Percentiles rank a stretch among this genome's conserved stretches.
Evolutionary conservation across 2,888 invertebrate species (phyloP).

Genomic region (Heteromyza rotundicornis): DNA sequence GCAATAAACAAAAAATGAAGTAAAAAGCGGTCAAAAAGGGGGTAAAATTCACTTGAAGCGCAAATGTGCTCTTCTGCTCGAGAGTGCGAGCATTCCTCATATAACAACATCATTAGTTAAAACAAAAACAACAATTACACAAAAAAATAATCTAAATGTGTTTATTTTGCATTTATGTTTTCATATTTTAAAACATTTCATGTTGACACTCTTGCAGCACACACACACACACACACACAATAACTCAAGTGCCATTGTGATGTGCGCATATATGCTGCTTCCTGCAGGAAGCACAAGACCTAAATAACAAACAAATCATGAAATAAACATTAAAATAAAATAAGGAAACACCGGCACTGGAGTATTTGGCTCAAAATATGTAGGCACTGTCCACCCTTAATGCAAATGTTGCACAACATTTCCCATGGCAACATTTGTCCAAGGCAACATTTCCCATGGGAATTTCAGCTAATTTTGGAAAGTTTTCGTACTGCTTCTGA

Average conservation of each 20-base stretch:
- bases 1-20: too few species aligned
- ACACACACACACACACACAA: too few species aligned
- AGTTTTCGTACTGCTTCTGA: not conserved
- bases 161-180: conserved; percentile 21
- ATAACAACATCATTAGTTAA: conserved; percentile 13
- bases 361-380: too few species aligned
- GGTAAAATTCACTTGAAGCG: not conserved
- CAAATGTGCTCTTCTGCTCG: not conserved
- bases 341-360: not conserved
- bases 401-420: not conserved
- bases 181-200: not conserved
- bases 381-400: not conserved
- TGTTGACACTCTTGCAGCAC: not conserved
- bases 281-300: not conserved
- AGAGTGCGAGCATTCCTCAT: not conserved
- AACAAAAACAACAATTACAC: conserved; percentile 1
- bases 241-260: not conserved
- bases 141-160: conserved; percentile 20
- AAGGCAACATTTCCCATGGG: not conserved
- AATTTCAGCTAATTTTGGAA: conserved; percentile 1
- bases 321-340: not conserved
- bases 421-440: not conserved
- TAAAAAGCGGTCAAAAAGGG: not conserved
- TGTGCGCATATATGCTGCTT: not conserved
- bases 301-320: too few species aligned